Evolutionary conservation across 2,888 invertebrate genomes (phyloP), one percentile per base, ranked within the genome.

Genomic region (Agrochola macilenta): DNA sequence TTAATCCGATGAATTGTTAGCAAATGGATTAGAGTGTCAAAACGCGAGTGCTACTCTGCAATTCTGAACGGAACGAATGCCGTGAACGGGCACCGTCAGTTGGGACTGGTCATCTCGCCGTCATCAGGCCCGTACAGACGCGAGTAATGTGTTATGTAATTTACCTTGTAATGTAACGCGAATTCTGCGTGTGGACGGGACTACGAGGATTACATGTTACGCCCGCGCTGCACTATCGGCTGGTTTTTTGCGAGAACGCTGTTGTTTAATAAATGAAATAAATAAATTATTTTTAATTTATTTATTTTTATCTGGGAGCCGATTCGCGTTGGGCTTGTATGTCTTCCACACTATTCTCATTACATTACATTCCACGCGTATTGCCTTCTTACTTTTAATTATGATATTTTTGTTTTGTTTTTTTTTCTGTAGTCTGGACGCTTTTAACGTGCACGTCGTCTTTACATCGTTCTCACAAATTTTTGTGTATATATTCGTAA

Each of bases 1-100:
- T 39, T 7, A 79, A 71, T 46, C 52, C 49, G 26, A 65, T 58
- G 73, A 81, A 61, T 64, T 72, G 46, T 71, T n/a, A 20, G 14
- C 46, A 71, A 63, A 14, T 23, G 26, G 30, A 57, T 71, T 57
- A 49, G 23, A 26, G 23, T 46, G 43, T 17, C 43, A 23, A 70
- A 79, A 69, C 9, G 11, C 20, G 46, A 71, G 43, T n/a, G 35
- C 35, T 49, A 3, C 12, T 68, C 30, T 46, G 30, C 30, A 54
- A 49, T 39, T 49, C 3, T 12, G 8, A 57, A 57, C 2, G 12
- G n/a, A 57, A 57, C n/a, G 12, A n/a, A 12, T 0, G 57, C 12
- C 1, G 5, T 57, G n/a, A 26, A n/a, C 12, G 5, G 12, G 1
- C 12, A 23, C 12, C 1, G 0, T 57, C 57, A 57, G n/a, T 57